Conservation (phyloP, 1,140 invertebrate genomes). For the Ceratina australensis region DNA sequence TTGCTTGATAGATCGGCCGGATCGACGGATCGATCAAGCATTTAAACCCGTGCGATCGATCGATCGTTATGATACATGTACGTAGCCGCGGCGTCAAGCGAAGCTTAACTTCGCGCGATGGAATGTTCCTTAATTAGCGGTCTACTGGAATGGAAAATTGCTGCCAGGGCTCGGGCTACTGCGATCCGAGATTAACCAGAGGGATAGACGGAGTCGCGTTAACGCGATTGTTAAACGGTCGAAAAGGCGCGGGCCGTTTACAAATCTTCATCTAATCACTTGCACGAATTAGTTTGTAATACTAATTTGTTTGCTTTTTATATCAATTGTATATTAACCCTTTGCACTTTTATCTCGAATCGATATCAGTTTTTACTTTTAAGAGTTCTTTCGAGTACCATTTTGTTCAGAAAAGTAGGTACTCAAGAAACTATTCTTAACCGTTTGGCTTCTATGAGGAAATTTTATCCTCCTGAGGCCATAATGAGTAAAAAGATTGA, state of each 20-base stretch:
- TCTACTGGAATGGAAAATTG: conserved; percentile 8
- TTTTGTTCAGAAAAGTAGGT: no score
- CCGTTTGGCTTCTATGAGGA: no score
- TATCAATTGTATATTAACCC: no score
- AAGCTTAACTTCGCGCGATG: neutral
- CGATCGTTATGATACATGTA: neutral
- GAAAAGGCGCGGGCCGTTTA: neutral
- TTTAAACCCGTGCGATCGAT: neutral
- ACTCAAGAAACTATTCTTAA: no score
- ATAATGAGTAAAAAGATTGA: no score
- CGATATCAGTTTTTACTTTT: no score
- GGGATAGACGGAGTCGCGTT: neutral
- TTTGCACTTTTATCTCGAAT: no score
- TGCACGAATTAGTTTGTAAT: no score
- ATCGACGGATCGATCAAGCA: conserved; percentile 9
- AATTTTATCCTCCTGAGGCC: no score
- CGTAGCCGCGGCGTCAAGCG: neutral
- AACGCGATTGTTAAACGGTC: neutral
- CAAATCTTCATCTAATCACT: neutral
- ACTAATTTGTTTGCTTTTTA: no score
- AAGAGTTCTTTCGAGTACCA: no score
- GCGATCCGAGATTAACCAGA: neutral
- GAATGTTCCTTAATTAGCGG: conserved; percentile 23
- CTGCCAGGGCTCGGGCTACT: neutral
- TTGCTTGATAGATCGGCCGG: conserved; percentile 29